Evolutionary conservation across 1,140 invertebrate species (phyloP), one percentile per base, ranked within the genome.

Genomic region (Drosophila burlai): DNA sequence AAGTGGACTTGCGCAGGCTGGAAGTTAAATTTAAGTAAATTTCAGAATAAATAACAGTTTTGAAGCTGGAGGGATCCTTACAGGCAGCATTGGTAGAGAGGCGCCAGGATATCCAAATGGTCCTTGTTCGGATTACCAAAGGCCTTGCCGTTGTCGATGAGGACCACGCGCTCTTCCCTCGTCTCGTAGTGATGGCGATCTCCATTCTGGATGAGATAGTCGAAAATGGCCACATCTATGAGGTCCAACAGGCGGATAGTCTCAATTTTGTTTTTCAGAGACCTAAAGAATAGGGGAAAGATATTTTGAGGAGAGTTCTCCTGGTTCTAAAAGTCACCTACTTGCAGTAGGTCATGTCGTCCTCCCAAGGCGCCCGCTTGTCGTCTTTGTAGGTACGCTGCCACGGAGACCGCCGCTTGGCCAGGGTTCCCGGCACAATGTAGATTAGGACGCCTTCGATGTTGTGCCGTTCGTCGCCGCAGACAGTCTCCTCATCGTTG

Each of bases 141-240:
- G 58, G 97, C 97, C 94, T 99, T 99, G 29, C 97, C 98, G 95
- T 99, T 99, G 89, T 99, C 98, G n/a, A 98, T 94, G 16, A 98
- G 93, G 21, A 99, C 86, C 52, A 99, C 94, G 65, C 95, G 95
- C 75, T 96, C 95, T 89, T 96, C 95, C 55, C 97, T 94, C 5
- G 96, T 95, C 93, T 99, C 98, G 91, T 97, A 98, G 92, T 97
- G 96, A 94, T 99, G 98, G 18, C 98, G 94, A 93, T 99, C 98
- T 2, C 98, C 98, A 94, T 99, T 99, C 92, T 98, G 97, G 92
- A 98, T 96, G 3, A 99, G 94, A 93, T 98, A 99, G 93, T 99
- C 98, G 93, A 99, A 98, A 73, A 99, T 95, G 3, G 97, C 94
- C 16, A 96, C 95, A 93, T 99, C 98, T 60, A 99, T 95, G 43